These are phyloP conservation scores for Typhlichthys subterraneus DNA, from an alignment of 2,797 vertebrate species.

Conservation along the genomic window DNA sequence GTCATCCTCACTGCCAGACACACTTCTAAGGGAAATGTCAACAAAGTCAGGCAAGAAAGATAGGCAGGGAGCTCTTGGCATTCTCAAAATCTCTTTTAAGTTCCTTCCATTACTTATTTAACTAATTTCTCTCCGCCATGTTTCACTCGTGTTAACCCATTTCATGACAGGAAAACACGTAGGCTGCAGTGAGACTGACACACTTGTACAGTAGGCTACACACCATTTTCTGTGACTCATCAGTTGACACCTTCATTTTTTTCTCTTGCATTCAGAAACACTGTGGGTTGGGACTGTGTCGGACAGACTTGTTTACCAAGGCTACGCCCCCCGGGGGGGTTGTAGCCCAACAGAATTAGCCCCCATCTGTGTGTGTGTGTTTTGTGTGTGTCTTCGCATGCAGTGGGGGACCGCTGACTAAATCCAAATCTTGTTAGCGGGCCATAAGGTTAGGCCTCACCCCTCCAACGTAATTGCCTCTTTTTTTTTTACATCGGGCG, in stretches of 20 bases:
- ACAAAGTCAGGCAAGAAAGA: constrained; percentile 49
- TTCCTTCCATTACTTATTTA: constrained; percentile 4
- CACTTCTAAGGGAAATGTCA: constrained; percentile 56
- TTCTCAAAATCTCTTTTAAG: constrained; percentile 32
- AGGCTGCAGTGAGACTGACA: constrained; percentile 1
- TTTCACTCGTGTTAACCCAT: not conserved
- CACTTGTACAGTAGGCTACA: constrained; percentile 10
- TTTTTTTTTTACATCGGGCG: constrained; percentile 71
- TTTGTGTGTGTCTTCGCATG: constrained; percentile 1
- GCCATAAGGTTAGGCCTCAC: constrained; percentile 62
- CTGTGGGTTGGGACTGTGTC: constrained; percentile 16
- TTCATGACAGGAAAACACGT: not conserved
- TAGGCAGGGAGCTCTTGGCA: constrained; percentile 33
- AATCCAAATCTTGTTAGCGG: constrained; percentile 60
- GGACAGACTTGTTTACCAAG: constrained; percentile 36
- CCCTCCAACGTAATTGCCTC: constrained; percentile 74
- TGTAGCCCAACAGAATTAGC: constrained; percentile 52
- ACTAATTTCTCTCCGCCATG: constrained; percentile 9
- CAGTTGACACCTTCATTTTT: constrained; percentile 16
- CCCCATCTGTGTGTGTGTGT: constrained; percentile 36
- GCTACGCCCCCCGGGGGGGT: constrained; percentile 43
- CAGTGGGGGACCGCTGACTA: constrained; percentile 43
- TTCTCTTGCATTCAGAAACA: constrained; percentile 8
- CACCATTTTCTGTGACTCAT: not conserved
- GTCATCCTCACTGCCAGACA: constrained; percentile 43